phyloP scores from a whole-genome alignment of 2,113 vertebrate genomes.

The Spermophilus dauricus region DNA sequence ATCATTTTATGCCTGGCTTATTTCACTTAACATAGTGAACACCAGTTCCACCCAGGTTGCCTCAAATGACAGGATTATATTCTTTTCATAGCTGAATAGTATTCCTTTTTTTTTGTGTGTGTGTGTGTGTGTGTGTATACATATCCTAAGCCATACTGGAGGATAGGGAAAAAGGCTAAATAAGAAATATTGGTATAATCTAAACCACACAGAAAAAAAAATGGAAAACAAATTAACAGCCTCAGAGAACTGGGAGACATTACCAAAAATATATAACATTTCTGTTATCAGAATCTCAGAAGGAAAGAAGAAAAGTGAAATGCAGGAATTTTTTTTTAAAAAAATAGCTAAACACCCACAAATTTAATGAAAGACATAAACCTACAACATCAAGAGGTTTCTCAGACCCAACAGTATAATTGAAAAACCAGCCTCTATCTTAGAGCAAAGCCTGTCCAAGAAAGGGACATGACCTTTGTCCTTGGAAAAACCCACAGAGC shows the following conservation, averaged over 20 bases:
- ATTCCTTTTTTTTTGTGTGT: too few relatives aligned
- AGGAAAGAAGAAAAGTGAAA: neutral
- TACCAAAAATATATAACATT: neutral
- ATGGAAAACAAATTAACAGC: neutral
- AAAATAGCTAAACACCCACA: neutral
- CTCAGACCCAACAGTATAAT: neutral
- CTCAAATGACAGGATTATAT: too few relatives aligned
- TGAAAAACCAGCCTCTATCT: too few relatives aligned
- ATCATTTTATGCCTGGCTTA: too few relatives aligned
- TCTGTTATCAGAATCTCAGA: neutral
- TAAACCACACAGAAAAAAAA: neutral
- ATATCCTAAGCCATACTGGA: neutral
- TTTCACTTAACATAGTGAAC: too few relatives aligned
- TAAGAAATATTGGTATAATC: neutral
- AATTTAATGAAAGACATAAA: neutral
- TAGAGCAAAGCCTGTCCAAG: too few relatives aligned
- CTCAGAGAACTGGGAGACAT: neutral
- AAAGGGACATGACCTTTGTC: too few relatives aligned
- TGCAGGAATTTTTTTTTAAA: too few relatives aligned
- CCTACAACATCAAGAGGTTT: neutral
- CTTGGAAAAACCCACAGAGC: too few relatives aligned
- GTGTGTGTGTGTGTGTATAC: too few relatives aligned
- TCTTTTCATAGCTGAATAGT: too few relatives aligned
- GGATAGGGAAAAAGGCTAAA: neutral
- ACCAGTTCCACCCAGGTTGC: too few relatives aligned